Evolutionary conservation across 2,113 vertebrate genomes (phyloP).

Genomic region (Xiphophorus maculatus): DNA sequence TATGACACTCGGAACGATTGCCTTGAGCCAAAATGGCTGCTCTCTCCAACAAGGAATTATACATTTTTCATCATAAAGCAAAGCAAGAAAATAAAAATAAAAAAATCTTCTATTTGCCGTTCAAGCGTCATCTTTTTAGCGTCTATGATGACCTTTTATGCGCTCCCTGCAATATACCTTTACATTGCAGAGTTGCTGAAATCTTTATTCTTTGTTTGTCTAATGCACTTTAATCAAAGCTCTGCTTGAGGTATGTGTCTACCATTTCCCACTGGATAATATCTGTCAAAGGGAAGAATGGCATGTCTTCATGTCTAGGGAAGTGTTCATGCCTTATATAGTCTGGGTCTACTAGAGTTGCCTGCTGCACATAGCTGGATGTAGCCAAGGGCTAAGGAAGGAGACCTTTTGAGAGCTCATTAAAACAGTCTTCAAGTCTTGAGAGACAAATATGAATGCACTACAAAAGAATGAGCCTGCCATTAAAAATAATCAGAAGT

Average conservation of each 20-base stretch:
- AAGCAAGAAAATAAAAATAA: background rate
- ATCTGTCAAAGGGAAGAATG: slow-evolving; percentile 78
- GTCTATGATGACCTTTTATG: slow-evolving; percentile 16
- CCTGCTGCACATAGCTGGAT: slow-evolving; percentile 69
- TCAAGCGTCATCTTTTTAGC: slow-evolving; percentile 3
- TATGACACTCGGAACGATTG: background rate
- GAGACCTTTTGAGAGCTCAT: slow-evolving; percentile 74
- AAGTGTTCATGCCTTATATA: slow-evolving; percentile 79
- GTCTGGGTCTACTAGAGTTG: slow-evolving; percentile 67
- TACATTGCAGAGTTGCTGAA: slow-evolving; percentile 17
- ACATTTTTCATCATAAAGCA: slow-evolving; percentile 4
- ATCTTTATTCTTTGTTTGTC: slow-evolving; percentile 40
- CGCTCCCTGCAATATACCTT: slow-evolving; percentile 26
- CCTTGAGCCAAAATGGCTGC: background rate
- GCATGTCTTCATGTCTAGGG: slow-evolving; percentile 75
- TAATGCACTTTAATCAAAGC: slow-evolving; percentile 64
- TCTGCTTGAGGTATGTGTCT: slow-evolving; percentile 40
- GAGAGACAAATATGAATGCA: slow-evolving; percentile 62
- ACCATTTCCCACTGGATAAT: slow-evolving; percentile 65
- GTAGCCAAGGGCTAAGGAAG: slow-evolving; percentile 69
- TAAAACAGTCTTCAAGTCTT: slow-evolving; percentile 68
- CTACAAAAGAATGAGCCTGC: slow-evolving; percentile 38
- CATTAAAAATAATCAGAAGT: slow-evolving; percentile 65
- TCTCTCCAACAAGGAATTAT: slow-evolving; percentile 12
- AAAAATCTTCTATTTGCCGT: background rate